Conservation (phyloP, 2,888 invertebrate genomes). For the Xestia sexstrigata region DNA sequence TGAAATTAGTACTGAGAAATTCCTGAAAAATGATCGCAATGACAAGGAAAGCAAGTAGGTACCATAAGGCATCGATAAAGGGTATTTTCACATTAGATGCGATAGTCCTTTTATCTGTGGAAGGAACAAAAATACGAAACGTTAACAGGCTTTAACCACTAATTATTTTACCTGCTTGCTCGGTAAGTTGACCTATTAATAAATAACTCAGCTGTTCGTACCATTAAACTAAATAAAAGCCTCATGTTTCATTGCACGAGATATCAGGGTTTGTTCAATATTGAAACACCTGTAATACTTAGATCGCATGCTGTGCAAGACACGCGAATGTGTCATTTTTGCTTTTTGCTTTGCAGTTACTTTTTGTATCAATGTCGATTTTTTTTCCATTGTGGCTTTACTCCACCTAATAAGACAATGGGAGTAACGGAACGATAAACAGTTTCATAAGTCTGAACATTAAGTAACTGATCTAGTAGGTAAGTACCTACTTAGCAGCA, state of each 20-base stretch:
- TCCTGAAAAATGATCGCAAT: neutral
- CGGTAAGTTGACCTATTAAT: neutral
- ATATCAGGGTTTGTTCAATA: constrained; percentile 51
- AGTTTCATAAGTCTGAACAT: neutral
- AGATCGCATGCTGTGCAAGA: constrained; percentile 63
- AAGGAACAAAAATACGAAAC: neutral
- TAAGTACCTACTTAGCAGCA: neutral
- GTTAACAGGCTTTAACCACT: neutral
- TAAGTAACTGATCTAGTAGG: neutral
- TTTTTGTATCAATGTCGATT: constrained; percentile 35
- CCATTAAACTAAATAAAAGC: constrained; percentile 18
- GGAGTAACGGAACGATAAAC: neutral
- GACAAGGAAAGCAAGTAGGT: no score
- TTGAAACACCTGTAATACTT: constrained; percentile 58
- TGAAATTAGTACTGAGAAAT: neutral
- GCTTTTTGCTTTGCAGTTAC: constrained; percentile 36
- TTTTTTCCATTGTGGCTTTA: constrained; percentile 1
- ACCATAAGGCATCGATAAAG: no score
- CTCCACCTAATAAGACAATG: constrained; percentile 18
- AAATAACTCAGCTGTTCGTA: constrained; percentile 15
- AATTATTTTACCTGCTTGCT: neutral
- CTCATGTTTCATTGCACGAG: constrained; percentile 37
- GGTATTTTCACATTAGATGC: neutral
- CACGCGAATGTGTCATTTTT: constrained; percentile 69
- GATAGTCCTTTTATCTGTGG: neutral